phyloP scores from a whole-genome alignment of 2,113 vertebrate species.

The Sinocyclocheilus grahami region DNA sequence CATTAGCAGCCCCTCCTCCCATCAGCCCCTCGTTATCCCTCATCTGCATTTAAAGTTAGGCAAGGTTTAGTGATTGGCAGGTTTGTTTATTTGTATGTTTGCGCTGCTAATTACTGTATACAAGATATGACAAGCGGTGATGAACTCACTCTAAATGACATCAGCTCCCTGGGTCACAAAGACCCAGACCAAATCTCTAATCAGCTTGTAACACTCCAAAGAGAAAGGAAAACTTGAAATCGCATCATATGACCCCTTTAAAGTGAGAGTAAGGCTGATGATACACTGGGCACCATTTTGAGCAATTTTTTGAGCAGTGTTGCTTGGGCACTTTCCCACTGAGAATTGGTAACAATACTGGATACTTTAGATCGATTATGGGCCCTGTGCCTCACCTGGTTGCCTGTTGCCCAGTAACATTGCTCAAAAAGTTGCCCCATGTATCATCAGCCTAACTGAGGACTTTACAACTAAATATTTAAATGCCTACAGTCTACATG shows the following conservation, averaged over 20 bases:
- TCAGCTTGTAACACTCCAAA: too few species aligned
- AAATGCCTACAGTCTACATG: background rate
- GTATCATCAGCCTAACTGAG: background rate
- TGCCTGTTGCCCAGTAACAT: too few species aligned
- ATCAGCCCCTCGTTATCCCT: background rate
- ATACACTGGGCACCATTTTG: too few species aligned
- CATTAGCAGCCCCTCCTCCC: background rate
- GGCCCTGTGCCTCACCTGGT: too few species aligned
- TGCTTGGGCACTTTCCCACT: too few species aligned
- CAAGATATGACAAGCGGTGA: background rate
- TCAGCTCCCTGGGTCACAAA: background rate
- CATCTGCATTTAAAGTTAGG: conserved; percentile 38
- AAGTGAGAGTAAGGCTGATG: background rate
- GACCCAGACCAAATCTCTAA: background rate
- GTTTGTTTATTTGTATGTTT: conserved; percentile 31
- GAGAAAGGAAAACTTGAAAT: too few species aligned
- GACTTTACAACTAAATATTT: background rate
- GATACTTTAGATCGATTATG: too few species aligned
- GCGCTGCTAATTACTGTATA: conserved; percentile 23
- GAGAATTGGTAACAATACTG: too few species aligned
- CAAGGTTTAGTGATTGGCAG: background rate
- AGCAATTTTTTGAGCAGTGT: too few species aligned
- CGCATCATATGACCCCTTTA: too few species aligned
- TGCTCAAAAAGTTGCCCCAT: too few species aligned
- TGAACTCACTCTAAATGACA: background rate